These are phyloP conservation scores for Marisa cornuarietis DNA, from an alignment of 1,140 invertebrate genomes.

Conservation along the genomic window DNA sequence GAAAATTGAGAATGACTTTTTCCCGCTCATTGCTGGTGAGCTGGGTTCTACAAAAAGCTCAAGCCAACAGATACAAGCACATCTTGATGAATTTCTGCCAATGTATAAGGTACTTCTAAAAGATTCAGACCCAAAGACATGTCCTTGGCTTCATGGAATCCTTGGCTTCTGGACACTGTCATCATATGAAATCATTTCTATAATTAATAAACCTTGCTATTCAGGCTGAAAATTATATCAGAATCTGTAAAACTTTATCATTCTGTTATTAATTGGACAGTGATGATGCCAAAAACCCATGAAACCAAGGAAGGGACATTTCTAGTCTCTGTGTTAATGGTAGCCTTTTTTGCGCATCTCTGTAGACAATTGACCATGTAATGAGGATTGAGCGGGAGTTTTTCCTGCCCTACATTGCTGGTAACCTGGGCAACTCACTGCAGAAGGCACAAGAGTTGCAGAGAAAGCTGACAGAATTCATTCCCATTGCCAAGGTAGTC, in stretches of 20 bases:
- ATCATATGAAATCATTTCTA: neutral
- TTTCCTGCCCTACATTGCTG: conserved; percentile 62
- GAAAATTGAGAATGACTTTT: conserved; percentile 79
- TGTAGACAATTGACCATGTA: conserved; percentile 63
- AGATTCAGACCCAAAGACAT: neutral
- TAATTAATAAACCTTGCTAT: no score
- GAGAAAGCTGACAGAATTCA: conserved; percentile 71
- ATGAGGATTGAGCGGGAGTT: conserved; percentile 62
- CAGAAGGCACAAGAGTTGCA: conserved; percentile 73
- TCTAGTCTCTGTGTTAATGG: neutral
- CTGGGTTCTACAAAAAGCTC: conserved; percentile 65
- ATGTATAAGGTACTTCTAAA: conserved; percentile 56
- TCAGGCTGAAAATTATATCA: no score
- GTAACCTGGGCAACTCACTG: conserved; percentile 67
- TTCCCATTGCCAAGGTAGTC: conserved; percentile 71
- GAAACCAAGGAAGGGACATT: neutral
- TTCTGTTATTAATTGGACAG: no score
- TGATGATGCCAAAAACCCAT: neutral
- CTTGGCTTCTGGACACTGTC: neutral
- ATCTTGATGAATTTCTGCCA: conserved; percentile 62
- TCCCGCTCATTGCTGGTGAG: conserved; percentile 78
- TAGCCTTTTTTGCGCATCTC: conserved; percentile 17
- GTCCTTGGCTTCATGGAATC: neutral
- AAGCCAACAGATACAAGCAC: conserved; percentile 56
- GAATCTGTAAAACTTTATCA: no score